These are phyloP conservation scores for Lophotis ruficrista DNA, from an alignment of 2,113 vertebrate genomes.

Conservation along the genomic window DNA sequence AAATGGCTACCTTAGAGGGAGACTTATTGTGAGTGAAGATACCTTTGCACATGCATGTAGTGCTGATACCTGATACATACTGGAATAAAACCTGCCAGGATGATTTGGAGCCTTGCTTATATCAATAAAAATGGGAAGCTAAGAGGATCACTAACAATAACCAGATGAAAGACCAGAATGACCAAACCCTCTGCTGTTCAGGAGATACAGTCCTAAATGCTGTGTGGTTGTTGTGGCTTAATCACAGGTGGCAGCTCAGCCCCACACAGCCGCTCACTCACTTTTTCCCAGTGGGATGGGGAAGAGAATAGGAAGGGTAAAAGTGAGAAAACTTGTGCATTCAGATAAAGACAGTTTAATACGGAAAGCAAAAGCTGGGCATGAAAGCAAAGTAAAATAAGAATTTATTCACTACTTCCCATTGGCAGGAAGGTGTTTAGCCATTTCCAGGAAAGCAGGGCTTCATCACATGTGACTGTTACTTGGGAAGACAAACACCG, in stretches of 20 bases:
- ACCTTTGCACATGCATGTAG: background rate
- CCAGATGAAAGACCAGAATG: background rate
- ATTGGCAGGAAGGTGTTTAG: no score
- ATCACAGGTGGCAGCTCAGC: background rate
- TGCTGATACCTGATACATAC: fast-evolving
- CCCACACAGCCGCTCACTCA: background rate
- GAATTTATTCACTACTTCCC: no score
- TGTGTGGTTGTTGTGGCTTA: background rate
- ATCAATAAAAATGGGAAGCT: background rate
- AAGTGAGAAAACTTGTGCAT: no score
- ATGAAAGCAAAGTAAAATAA: no score
- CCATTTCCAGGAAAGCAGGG: no score
- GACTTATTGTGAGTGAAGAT: background rate
- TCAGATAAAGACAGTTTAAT: no score
- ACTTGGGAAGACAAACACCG: no score
- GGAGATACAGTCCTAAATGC: background rate
- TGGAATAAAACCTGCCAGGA: background rate
- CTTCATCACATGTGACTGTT: no score
- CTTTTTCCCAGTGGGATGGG: background rate
- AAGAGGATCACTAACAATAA: background rate
- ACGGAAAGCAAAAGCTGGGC: no score
- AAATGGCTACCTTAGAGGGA: background rate
- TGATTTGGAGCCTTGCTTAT: background rate
- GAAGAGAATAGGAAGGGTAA: background rate
- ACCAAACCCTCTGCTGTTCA: background rate